These are phyloP conservation scores for Atherix ibis DNA, from an alignment of 2,888 invertebrate genomes.

Conservation along the genomic window DNA sequence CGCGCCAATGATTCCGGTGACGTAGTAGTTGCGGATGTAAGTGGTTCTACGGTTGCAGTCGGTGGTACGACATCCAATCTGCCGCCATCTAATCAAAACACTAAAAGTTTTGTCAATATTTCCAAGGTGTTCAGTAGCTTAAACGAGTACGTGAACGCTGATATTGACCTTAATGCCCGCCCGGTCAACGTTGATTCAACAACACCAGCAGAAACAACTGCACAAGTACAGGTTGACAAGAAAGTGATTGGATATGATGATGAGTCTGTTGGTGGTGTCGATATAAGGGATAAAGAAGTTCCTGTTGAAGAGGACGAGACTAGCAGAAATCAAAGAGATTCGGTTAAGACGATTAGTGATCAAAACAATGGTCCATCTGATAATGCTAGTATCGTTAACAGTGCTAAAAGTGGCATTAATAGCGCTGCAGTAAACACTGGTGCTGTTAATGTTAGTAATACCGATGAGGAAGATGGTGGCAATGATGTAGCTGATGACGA, in stretches of 20 bases:
- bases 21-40: not conserved
- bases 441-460: constrained; percentile 4
- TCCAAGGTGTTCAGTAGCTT: constrained; percentile 43
- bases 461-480: constrained; percentile 2
- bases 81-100: too few species aligned
- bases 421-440: too few species aligned
- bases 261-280: too few species aligned
- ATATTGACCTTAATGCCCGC: constrained; percentile 15
- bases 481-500: constrained; percentile 10
- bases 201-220: not conserved
- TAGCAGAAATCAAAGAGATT: not conserved
- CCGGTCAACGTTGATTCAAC: not conserved
- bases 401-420: too few species aligned
- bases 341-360: constrained; percentile 5
- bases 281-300: not conserved
- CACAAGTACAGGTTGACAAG: not conserved
- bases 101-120: constrained; percentile 6
- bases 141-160: constrained; percentile 42
- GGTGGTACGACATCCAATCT: not conserved
- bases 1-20: not conserved
- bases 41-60: not conserved
- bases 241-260: not conserved
- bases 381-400: too few species aligned
- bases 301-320: not conserved
- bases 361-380: too few species aligned